Evolutionary conservation across 2,888 invertebrate species (phyloP).

Genomic region (Seira ritae): DNA sequence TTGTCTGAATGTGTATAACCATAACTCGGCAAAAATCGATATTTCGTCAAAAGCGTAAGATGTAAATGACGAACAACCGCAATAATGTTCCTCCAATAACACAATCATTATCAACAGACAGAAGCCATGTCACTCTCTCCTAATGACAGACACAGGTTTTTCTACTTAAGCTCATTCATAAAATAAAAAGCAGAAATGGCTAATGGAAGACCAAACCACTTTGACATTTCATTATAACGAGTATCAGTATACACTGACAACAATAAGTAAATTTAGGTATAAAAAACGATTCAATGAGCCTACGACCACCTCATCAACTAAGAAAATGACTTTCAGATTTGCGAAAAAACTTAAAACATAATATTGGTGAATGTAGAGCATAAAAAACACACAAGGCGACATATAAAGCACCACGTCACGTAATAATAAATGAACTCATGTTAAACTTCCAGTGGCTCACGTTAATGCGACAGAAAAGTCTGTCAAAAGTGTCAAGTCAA

Average conservation of each 20-base stretch:
- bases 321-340: constrained; percentile 24
- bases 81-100: constrained; percentile 4
- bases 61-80: not conserved
- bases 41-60: no score
- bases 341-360: not conserved
- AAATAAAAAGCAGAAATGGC: constrained; percentile 27
- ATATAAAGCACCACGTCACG: constrained; percentile 5
- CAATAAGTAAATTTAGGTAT: not conserved
- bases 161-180: constrained; percentile 51
- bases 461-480: constrained; percentile 35
- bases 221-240: not conserved
- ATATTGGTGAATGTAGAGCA: constrained; percentile 4
- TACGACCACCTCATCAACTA: not conserved
- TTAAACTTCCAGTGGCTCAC: not conserved
- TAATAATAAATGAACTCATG: not conserved
- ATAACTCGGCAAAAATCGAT: no score
- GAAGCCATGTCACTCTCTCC: not conserved
- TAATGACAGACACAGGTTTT: constrained; percentile 14
- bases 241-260: no score
- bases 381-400: constrained; percentile 2
- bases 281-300: not conserved
- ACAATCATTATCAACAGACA: not conserved
- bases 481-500: constrained; percentile 63
- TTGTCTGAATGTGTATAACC: no score
- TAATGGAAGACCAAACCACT: no score